These are phyloP conservation scores for Ptilorrhoa leucosticta DNA, from an alignment of 2,113 vertebrate species.

Conservation along the genomic window DNA sequence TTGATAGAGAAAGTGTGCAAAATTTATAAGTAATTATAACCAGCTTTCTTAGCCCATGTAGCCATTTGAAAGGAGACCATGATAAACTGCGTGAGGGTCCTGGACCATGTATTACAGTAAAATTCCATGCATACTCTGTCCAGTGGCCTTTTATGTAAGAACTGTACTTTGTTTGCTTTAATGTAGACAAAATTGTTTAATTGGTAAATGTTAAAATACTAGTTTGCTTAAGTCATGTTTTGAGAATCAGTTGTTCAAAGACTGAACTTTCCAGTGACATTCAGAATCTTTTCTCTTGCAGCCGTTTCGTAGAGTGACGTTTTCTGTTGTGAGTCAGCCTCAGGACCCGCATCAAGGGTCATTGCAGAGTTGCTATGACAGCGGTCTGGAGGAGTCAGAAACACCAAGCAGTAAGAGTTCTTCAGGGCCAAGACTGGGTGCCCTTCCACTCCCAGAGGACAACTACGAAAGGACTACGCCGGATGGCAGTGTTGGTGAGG, in stretches of 20 bases:
- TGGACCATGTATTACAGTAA: neutral
- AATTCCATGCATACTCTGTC: neutral
- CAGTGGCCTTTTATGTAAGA: neutral
- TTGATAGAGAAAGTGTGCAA: neutral
- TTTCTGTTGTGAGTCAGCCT: conserved; percentile 99
- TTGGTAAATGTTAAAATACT: conserved; percentile 29
- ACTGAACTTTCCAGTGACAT: conserved; percentile 83
- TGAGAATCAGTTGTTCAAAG: conserved; percentile 72
- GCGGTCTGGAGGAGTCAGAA: conserved; percentile 99
- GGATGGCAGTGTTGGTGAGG: conserved; percentile 99
- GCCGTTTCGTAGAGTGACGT: conserved; percentile 99
- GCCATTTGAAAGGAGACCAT: neutral
- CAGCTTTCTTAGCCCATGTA: neutral
- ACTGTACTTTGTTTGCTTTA: conserved; percentile 5
- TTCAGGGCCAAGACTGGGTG: conserved; percentile 97
- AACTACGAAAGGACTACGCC: conserved; percentile 99
- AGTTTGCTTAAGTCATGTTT: conserved; percentile 64
- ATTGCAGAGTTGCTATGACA: conserved; percentile 99
- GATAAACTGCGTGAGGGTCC: neutral
- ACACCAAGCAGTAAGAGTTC: conserved; percentile 99
- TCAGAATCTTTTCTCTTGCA: conserved; percentile 97
- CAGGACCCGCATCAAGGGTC: conserved; percentile 99
- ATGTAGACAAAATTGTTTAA: conserved; percentile 15
- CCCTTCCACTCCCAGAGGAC: conserved; percentile 99
- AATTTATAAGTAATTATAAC: conserved; percentile 1